A percentile compares a stretch with the other conserved stretches of the same genome.
phyloP scores from a whole-genome alignment of 1,140 invertebrate genomes.

The Cataglyphis hispanica region DNA sequence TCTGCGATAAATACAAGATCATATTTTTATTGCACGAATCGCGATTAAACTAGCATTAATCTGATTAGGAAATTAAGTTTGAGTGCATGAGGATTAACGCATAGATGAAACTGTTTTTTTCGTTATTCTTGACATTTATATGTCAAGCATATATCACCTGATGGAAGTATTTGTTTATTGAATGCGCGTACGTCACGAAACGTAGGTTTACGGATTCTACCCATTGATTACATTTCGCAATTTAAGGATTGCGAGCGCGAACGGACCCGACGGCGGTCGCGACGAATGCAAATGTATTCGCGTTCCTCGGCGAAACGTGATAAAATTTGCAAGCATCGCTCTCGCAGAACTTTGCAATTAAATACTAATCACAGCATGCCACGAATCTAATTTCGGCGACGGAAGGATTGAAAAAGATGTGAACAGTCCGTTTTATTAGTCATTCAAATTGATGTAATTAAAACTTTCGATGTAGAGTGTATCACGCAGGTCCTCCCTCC shows the following conservation, averaged over 20 bases:
- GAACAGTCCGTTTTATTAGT: background rate
- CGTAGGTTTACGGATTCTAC: slow-evolving; percentile 47
- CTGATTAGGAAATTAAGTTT: slow-evolving; percentile 28
- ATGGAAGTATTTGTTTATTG: slow-evolving; percentile 4
- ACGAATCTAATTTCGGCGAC: slow-evolving; percentile 50
- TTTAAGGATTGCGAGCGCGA: slow-evolving; percentile 59
- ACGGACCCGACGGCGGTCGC: slow-evolving; percentile 42
- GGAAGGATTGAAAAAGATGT: slow-evolving; percentile 45
- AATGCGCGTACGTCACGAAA: slow-evolving; percentile 28
- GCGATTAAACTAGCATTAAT: background rate
- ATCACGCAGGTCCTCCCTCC: no score
- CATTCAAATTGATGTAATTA: slow-evolving; percentile 14
- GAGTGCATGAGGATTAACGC: slow-evolving; percentile 13
- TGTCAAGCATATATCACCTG: background rate
- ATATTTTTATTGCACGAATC: background rate
- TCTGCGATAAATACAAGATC: background rate
- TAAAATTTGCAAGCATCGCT: slow-evolving; percentile 62
- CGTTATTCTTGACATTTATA: slow-evolving; percentile 17
- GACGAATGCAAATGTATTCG: slow-evolving; percentile 60
- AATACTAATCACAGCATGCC: slow-evolving; percentile 57
- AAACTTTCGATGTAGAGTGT: slow-evolving; percentile 23
- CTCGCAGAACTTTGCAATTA: slow-evolving; percentile 60
- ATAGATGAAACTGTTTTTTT: background rate
- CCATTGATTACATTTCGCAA: slow-evolving; percentile 60
- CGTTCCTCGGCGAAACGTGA: slow-evolving; percentile 59